Percentiles rank a stretch among this genome's conserved stretches.
These are phyloP conservation scores for Cydia fagiglandana DNA, from an alignment of 1,140 invertebrate genomes.

Conservation along the genomic window DNA sequence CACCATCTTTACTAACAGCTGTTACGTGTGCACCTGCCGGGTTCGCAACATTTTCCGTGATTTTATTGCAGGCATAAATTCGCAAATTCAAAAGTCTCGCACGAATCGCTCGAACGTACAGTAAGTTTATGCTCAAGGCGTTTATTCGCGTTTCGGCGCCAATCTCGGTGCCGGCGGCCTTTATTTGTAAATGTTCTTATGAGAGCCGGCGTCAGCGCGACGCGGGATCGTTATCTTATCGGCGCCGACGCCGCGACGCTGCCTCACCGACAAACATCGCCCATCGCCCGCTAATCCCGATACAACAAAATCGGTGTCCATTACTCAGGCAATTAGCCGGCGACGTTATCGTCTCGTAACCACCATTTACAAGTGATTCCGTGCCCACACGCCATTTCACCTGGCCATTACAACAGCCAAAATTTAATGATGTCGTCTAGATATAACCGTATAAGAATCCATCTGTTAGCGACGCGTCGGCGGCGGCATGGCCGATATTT, in stretches of 20 bases:
- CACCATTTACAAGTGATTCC: constrained; percentile 49
- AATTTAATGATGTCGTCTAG: constrained; percentile 64
- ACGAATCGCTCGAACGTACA: constrained; percentile 44
- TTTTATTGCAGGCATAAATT: constrained; percentile 23
- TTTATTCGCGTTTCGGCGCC: constrained; percentile 51
- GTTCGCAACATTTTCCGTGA: constrained; percentile 42
- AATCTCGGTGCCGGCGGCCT: constrained; percentile 51
- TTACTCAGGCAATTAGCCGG: constrained; percentile 43
- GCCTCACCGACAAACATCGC: constrained; percentile 43
- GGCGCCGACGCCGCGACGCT: constrained; percentile 56
- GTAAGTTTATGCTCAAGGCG: constrained; percentile 37
- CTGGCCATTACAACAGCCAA: constrained; percentile 46
- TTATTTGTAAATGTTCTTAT: constrained; percentile 62
- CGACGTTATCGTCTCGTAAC: constrained; percentile 41
- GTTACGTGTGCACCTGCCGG: constrained; percentile 48
- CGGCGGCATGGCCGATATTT: constrained; percentile 73
- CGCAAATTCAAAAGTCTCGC: constrained; percentile 35
- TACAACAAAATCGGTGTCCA: constrained; percentile 37
- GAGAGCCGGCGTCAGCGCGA: constrained; percentile 42
- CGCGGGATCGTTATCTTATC: constrained; percentile 65
- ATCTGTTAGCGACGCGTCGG: constrained; percentile 61
- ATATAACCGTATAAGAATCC: constrained; percentile 56
- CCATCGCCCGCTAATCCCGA: constrained; percentile 35
- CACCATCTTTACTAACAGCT: constrained; percentile 44
- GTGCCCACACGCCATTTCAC: constrained; percentile 51